Percentiles rank a stretch among this genome's conserved stretches.
Conservation (phyloP, 2,888 invertebrate species). For the Gryllus longicercus region DNA sequence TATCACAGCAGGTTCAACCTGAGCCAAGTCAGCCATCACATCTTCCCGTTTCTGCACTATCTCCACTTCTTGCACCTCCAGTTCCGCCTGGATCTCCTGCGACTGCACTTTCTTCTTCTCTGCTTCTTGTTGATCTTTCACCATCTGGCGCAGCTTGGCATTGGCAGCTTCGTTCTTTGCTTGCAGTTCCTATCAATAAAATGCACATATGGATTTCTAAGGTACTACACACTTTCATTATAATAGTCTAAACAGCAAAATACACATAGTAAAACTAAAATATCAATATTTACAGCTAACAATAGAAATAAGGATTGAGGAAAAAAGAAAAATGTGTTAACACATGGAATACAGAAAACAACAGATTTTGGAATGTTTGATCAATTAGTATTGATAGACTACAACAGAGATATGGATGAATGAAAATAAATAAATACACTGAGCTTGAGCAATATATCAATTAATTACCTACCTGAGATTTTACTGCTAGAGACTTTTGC, state of each 20-base stretch:
- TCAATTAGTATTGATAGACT: background rate
- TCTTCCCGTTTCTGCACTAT: slow-evolving; percentile 90
- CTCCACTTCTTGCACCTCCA: slow-evolving; percentile 75
- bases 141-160: slow-evolving; percentile 98
- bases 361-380: too few species aligned
- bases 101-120: slow-evolving; percentile 98
- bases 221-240: too few species aligned
- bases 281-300: too few species aligned
- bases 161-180: slow-evolving; percentile 99
- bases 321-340: too few species aligned
- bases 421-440: slow-evolving; percentile 1
- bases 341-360: too few species aligned
- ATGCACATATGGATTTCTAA: too few species aligned
- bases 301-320: too few species aligned
- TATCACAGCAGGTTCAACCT: slow-evolving; percentile 98
- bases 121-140: slow-evolving; percentile 98
- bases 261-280: too few species aligned
- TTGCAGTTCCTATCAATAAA: slow-evolving; percentile 66
- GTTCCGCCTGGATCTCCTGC: slow-evolving; percentile 89
- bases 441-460: background rate
- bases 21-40: slow-evolving; percentile 93
- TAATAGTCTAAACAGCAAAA: too few species aligned
- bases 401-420: background rate
- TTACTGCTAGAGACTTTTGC: slow-evolving; percentile 96
- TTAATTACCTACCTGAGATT: slow-evolving; percentile 65